Conservation (phyloP, 2,797 vertebrate genomes). For the Forpus xanthops region DNA sequence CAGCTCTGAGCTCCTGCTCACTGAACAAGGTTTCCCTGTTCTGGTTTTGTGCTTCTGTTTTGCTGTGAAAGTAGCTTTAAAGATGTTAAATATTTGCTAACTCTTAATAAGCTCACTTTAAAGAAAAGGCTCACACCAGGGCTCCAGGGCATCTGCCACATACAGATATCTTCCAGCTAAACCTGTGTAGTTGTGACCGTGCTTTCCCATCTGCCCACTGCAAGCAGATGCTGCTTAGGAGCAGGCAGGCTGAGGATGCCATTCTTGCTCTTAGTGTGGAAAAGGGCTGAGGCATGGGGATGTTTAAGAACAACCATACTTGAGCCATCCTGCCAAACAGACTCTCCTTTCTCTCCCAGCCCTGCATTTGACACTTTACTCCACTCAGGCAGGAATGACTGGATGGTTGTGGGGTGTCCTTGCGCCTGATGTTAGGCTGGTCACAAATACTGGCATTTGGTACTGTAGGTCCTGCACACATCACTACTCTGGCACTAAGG, state of each 20-base stretch:
- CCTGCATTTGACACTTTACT: neutral
- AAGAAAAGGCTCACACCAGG: neutral
- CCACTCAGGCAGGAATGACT: neutral
- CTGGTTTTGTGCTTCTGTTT: neutral
- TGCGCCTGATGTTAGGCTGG: neutral
- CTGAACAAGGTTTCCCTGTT: neutral
- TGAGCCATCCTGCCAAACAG: fast-evolving
- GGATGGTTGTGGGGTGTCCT: fast-evolving
- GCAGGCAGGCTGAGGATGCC: too few species aligned
- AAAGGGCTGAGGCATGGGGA: neutral
- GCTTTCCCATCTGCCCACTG: too few species aligned
- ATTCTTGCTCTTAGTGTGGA: neutral
- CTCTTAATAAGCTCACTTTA: neutral
- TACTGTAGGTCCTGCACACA: neutral
- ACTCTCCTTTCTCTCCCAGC: neutral
- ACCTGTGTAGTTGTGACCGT: neutral
- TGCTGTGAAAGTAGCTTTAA: neutral
- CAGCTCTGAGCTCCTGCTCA: neutral
- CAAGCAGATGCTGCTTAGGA: neutral
- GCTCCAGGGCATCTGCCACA: neutral
- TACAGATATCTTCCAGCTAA: neutral
- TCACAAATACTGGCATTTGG: too few species aligned
- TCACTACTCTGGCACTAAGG: neutral
- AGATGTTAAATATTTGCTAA: fast-evolving
- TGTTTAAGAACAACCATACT: too few species aligned